A percentile compares a stretch with the other conserved stretches of the same genome.
phyloP scores from a whole-genome alignment of 1,140 invertebrate species.

The Microplitis mediator region DNA sequence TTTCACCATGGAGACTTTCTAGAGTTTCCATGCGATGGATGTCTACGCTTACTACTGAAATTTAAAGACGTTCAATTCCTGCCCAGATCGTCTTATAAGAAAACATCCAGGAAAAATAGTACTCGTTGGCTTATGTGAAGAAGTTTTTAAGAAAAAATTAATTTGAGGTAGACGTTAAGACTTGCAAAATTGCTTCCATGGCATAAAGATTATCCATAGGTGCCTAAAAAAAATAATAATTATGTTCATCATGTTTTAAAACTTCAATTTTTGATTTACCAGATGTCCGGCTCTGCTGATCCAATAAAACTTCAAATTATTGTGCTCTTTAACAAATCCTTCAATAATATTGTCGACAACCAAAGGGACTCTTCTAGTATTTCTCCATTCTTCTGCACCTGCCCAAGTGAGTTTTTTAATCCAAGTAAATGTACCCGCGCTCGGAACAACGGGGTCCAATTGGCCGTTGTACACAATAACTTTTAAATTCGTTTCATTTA shows the following conservation, averaged over 20 bases:
- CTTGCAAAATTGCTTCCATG: slow-evolving; percentile 34
- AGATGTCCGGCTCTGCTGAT: slow-evolving; percentile 75
- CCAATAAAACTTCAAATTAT: slow-evolving; percentile 78
- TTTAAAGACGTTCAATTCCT: no score
- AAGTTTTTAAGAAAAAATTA: no score
- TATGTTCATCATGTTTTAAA: no score
- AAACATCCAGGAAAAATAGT: no score
- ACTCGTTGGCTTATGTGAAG: no score
- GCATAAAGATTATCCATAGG: no score
- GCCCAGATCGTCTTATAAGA: no score
- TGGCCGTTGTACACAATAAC: slow-evolving; percentile 74
- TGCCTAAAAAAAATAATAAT: no score
- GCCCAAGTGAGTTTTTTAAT: slow-evolving; percentile 73
- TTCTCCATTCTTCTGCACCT: slow-evolving; percentile 63
- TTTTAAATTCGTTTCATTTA: slow-evolving; percentile 60
- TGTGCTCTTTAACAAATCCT: slow-evolving; percentile 70
- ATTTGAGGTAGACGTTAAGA: no score
- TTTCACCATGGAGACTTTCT: no score
- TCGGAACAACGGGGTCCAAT: slow-evolving; percentile 76
- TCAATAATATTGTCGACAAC: slow-evolving; percentile 66
- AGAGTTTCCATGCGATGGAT: no score
- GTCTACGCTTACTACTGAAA: no score
- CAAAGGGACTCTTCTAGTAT: slow-evolving; percentile 62
- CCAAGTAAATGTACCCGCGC: slow-evolving; percentile 73
- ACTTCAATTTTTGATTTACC: slow-evolving; percentile 51